These are phyloP conservation scores for Bucorvus abyssinicus DNA, from an alignment of 2,797 vertebrate species.

Conservation along the genomic window DNA sequence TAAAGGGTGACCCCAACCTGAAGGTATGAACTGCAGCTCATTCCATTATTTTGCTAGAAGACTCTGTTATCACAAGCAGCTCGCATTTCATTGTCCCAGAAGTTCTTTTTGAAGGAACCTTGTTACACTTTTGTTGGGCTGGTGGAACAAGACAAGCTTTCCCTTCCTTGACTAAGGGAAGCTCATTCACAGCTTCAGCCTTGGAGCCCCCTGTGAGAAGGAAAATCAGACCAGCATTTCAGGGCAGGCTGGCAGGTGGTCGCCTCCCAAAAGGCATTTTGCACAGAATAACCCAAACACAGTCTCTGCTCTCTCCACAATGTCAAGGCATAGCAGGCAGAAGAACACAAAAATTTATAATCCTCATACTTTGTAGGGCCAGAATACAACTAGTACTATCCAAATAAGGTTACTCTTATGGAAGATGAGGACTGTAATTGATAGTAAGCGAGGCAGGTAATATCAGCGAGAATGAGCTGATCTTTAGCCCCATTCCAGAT, in stretches of 20 bases:
- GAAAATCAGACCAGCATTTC: not conserved
- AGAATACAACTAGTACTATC: not conserved
- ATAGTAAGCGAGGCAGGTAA: not conserved
- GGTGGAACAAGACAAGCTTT: not conserved
- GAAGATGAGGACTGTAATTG: not conserved
- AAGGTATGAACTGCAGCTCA: not conserved
- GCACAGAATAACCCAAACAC: not conserved
- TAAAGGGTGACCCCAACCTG: not conserved
- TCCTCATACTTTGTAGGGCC: not conserved
- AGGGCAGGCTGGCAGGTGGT: not conserved
- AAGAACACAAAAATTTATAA: not conserved
- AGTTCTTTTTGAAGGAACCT: not conserved
- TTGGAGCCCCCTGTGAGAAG: not conserved
- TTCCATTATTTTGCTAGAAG: not conserved
- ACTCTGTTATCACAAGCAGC: not conserved
- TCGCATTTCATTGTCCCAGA: not conserved
- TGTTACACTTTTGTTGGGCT: not conserved
- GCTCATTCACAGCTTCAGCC: not conserved
- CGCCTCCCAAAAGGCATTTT: not conserved
- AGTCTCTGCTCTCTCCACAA: not conserved
- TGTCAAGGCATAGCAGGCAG: not conserved
- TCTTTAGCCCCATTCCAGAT: not conserved
- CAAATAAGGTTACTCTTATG: not conserved
- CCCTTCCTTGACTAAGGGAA: not conserved
- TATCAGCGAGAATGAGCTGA: not conserved